Evolutionary conservation across 1,140 invertebrate genomes (phyloP).

Genomic region (Goniozus legneri): DNA sequence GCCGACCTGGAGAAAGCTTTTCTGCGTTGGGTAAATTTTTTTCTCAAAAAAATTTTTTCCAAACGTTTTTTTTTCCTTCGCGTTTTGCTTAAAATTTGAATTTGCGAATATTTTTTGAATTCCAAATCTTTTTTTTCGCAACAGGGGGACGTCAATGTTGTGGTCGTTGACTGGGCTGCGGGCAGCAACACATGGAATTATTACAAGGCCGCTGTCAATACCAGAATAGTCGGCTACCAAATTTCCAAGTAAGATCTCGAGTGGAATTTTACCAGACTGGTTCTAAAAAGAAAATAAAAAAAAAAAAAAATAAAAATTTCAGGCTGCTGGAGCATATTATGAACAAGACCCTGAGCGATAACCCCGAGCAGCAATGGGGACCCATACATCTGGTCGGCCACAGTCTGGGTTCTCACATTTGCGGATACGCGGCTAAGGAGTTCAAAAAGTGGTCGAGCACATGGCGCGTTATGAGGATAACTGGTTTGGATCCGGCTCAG

Average conservation of each 20-base stretch:
- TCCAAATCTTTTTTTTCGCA: too few species aligned
- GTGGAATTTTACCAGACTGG: not conserved
- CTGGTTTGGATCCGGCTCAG: slow-evolving; percentile 63
- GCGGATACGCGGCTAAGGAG: slow-evolving; percentile 55
- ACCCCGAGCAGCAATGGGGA: slow-evolving; percentile 16
- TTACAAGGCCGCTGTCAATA: slow-evolving; percentile 59
- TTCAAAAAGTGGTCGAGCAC: slow-evolving; percentile 39
- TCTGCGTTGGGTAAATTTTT: slow-evolving; percentile 48
- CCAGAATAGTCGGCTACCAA: slow-evolving; percentile 54
- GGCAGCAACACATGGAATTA: slow-evolving; percentile 61
- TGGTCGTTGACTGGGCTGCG: slow-evolving; percentile 59
- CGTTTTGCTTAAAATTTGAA: too few species aligned
- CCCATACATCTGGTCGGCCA: slow-evolving; percentile 60
- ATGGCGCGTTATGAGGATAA: slow-evolving; percentile 45
- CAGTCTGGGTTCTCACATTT: slow-evolving; percentile 63
- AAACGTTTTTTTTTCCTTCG: not conserved
- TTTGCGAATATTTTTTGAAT: too few species aligned
- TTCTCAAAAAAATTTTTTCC: not conserved
- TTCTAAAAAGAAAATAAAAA: not conserved
- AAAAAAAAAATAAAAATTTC: slow-evolving; percentile 4
- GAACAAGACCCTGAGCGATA: slow-evolving; percentile 18
- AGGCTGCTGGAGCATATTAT: slow-evolving; percentile 33
- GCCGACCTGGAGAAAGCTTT: slow-evolving; percentile 53
- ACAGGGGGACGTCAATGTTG: slow-evolving; percentile 59
- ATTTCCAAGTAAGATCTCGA: slow-evolving; percentile 46